Conservation (phyloP, 1,140 invertebrate genomes). For the Cheumatopsyche charites region DNA sequence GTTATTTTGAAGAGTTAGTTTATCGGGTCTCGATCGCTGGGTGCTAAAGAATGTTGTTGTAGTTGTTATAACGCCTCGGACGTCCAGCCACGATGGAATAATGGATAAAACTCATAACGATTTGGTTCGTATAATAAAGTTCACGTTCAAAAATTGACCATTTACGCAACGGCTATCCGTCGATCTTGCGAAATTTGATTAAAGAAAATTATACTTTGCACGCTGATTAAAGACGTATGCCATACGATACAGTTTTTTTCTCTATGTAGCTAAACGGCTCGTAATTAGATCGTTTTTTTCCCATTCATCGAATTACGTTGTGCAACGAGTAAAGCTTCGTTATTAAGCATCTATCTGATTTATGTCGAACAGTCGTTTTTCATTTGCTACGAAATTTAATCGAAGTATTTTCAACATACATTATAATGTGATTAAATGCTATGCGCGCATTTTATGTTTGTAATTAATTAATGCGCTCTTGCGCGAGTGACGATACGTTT, state of each 20-base stretch:
- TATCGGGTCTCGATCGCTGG: constrained; percentile 39
- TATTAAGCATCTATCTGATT: neutral
- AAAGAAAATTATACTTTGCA: neutral
- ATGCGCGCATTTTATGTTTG: neutral
- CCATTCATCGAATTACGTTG: neutral
- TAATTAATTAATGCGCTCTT: constrained; percentile 5
- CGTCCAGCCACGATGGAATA: constrained; percentile 10
- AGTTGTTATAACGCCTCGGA: constrained; percentile 39
- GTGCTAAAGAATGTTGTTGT: constrained; percentile 43
- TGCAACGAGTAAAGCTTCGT: neutral
- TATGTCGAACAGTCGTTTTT: neutral
- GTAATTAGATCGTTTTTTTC: neutral
- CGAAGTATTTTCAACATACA: too few species aligned
- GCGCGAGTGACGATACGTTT: constrained; percentile 30
- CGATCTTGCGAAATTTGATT: neutral
- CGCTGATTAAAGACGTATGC: neutral
- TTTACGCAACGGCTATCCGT: neutral
- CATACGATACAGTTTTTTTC: neutral
- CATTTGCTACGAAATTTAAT: too few species aligned
- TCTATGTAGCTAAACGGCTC: neutral
- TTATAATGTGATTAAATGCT: too few species aligned
- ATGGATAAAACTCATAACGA: constrained; percentile 19
- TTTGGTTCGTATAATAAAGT: neutral
- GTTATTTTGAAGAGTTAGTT: constrained; percentile 42
- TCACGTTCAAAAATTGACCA: neutral